Base-by-base conservation (phyloP, 2,113 vertebrate species). In the Sprattus sprattus region DNA sequence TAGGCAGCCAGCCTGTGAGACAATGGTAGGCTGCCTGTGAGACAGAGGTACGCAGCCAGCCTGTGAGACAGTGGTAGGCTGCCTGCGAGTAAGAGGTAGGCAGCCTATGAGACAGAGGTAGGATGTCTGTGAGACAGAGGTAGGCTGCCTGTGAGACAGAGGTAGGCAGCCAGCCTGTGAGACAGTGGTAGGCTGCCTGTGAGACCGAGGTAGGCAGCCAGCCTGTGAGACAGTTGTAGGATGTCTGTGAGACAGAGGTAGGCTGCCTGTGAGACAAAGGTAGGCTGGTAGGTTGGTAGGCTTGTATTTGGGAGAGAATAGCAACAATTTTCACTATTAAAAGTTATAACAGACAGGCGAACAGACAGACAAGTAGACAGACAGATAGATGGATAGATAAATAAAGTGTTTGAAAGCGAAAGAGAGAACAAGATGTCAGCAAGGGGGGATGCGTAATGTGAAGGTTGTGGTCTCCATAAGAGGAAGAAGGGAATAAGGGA, bases 381-480 rank as follows among this genome's bases (percentile, higher is more conserved):
- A 78, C 3, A 39, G 71, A 39, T 6, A 25, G 5, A 52, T 2
- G 25, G 45, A 47, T 3, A 46, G 46, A 82, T 10, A 52, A 0
- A 71, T 16, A 20, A 25, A 57, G 11, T 7, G 49, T 67, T 3
- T 16, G 8, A 39, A 11, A 39, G 25, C 39, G 11, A 64, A 18
- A 20, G 6, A 45, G 32, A 20, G 16, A 20, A 57, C 0, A 22
- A 20, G 20, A 20, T 22, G 18, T 18, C 3, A 20, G 18, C 18
- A 20, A 6, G 54, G 54, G 22, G 6, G 22, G 86, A 60, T 83
- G 39, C 39, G 39, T 39, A 39, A 39, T 87, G 83, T 71, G 57
- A 82, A 80, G 82, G 49, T 47, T 16, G 22, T 49, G 45, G 57
- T 75, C 50, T 32, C 81, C 82, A 82, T 84, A 85, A 86, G 47